Percentiles rank a stretch among this genome's conserved stretches.
Evolutionary conservation across 2,888 invertebrate genomes (phyloP).

Genomic region (Leptinotarsa rubiginosa): DNA sequence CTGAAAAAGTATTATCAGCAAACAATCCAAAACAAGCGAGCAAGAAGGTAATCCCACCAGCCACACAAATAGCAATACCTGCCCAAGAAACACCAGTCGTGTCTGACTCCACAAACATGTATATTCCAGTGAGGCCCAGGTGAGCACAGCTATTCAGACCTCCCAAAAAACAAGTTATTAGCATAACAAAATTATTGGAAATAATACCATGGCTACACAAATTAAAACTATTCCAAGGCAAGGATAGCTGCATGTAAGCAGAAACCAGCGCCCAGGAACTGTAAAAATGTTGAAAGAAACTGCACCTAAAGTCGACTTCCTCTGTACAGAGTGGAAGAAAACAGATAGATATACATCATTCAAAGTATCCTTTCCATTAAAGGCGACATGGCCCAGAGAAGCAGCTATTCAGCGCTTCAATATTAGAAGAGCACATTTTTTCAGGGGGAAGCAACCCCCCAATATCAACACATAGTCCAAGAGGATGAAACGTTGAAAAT

Average conservation of each 20-base stretch:
- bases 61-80: conserved; percentile 1
- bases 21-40: conserved; percentile 9
- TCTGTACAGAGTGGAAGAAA: conserved; percentile 12
- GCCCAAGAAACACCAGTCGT: not conserved
- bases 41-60: not conserved
- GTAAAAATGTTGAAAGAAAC: not conserved
- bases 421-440: conserved; percentile 17
- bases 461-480: not conserved
- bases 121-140: too few species aligned
- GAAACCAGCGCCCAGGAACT: not conserved
- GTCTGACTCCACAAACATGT: not conserved
- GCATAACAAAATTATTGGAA: too few species aligned
- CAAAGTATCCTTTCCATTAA: conserved; percentile 13
- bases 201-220: too few species aligned
- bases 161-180: too few species aligned
- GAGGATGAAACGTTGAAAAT: not conserved
- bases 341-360: conserved; percentile 16
- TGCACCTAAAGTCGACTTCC: conserved; percentile 7
- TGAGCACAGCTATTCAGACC: too few species aligned
- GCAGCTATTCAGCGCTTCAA: conserved; percentile 14
- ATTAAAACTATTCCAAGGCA: too few species aligned
- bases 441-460: not conserved
- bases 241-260: too few species aligned
- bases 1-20: not conserved
- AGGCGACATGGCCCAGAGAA: conserved; percentile 9